Conservation (phyloP, 2,888 invertebrate genomes). For the Eremobia ochroleuca region DNA sequence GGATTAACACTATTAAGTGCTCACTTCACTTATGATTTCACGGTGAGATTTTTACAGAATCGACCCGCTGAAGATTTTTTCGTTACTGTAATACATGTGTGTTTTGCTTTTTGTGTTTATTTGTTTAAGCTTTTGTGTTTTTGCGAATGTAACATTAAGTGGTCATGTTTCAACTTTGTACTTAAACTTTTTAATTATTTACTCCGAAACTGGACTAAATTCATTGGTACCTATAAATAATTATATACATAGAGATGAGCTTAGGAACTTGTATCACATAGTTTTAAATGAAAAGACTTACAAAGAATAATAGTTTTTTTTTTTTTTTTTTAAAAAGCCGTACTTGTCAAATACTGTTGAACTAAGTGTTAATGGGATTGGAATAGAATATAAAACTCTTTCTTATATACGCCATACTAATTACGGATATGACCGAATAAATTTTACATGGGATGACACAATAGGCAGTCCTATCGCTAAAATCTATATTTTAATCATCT, state of each 20-base stretch:
- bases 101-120: slow-evolving; percentile 12
- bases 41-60: too few species aligned
- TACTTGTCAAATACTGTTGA: background rate
- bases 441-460: too few species aligned
- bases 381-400: too few species aligned
- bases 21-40: too few species aligned
- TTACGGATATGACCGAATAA: too few species aligned
- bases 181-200: background rate
- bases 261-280: background rate
- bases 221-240: too few species aligned
- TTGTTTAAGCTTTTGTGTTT: slow-evolving; percentile 11
- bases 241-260: background rate
- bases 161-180: slow-evolving; percentile 46
- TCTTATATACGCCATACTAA: too few species aligned
- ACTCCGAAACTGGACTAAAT: too few species aligned
- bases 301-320: background rate
- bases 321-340: background rate
- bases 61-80: background rate
- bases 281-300: background rate
- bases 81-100: slow-evolving; percentile 8
- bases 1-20: too few species aligned
- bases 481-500: too few species aligned
- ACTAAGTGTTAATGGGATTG: background rate
- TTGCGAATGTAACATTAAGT: background rate
- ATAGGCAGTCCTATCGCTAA: too few species aligned